Evolutionary conservation across 2,797 vertebrate species (phyloP).

Genomic region (Sebastes reedi): DNA sequence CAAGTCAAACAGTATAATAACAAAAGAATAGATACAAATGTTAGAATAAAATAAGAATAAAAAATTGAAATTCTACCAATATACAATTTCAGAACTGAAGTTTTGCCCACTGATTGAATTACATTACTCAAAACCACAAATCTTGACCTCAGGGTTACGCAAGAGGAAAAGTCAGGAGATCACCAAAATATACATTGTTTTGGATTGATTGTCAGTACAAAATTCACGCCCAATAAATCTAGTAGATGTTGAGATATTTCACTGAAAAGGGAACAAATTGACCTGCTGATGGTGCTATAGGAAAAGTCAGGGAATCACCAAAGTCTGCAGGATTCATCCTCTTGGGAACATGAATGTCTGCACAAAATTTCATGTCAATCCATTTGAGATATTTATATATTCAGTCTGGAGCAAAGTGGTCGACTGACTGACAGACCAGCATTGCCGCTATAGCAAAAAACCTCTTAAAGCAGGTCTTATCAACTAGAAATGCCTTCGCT

Average conservation of each 20-base stretch:
- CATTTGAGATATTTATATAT: background rate
- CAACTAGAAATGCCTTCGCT: background rate
- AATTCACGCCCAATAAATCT: background rate
- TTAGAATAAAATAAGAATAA: too few relatives aligned
- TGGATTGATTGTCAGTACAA: background rate
- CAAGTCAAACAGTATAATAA: too few relatives aligned
- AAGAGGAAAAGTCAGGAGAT: background rate
- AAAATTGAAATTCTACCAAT: too few relatives aligned
- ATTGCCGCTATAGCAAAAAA: too few relatives aligned
- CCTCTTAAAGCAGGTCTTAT: background rate
- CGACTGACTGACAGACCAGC: background rate
- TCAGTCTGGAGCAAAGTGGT: background rate
- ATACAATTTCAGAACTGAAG: too few relatives aligned
- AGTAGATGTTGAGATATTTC: background rate
- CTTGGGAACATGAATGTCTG: background rate
- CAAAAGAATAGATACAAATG: too few relatives aligned
- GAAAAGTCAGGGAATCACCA: background rate
- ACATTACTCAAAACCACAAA: background rate
- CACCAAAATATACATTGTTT: background rate
- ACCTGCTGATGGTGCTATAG: background rate
- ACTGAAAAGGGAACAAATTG: background rate
- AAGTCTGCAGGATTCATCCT: background rate
- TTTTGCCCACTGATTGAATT: background rate
- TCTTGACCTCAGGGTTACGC: background rate
- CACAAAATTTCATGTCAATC: background rate